Percentiles rank a stretch among this genome's conserved stretches.
These are phyloP conservation scores for Parasteatoda tepidariorum DNA, from an alignment of 1,140 invertebrate species.

Conservation along the genomic window DNA sequence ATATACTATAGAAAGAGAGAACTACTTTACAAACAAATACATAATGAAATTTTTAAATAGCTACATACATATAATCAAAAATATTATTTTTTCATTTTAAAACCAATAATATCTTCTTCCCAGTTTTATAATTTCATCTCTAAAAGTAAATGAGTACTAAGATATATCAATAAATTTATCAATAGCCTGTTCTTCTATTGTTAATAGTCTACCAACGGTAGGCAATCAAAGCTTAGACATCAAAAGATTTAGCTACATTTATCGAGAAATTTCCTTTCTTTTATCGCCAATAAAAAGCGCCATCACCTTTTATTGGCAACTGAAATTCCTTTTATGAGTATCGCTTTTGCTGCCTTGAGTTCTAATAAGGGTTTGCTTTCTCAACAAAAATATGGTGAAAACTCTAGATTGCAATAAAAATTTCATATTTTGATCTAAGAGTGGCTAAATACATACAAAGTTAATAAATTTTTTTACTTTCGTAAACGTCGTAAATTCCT, in stretches of 20 bases:
- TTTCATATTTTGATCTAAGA: background rate
- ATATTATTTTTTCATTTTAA: too few relatives aligned
- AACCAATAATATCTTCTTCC: too few relatives aligned
- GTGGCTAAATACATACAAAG: too few relatives aligned
- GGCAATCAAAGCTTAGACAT: constrained; percentile 51
- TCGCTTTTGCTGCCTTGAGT: background rate
- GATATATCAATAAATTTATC: constrained; percentile 42
- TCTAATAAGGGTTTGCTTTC: constrained; percentile 34
- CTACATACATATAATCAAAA: too few relatives aligned
- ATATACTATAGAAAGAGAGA: too few relatives aligned
- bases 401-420: background rate
- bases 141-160: too few relatives aligned
- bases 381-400: too few relatives aligned
- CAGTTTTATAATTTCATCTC: too few relatives aligned
- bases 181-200: constrained; percentile 9
- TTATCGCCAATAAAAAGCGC: constrained; percentile 55
- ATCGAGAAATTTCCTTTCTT: constrained; percentile 55
- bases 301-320: constrained; percentile 54
- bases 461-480: too few relatives aligned
- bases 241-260: constrained; percentile 58
- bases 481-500: too few relatives aligned
- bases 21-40: too few relatives aligned
- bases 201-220: constrained; percentile 36
- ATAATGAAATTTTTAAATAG: too few relatives aligned
- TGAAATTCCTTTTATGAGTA: constrained; percentile 48